Conservation (phyloP, 2,113 vertebrate genomes). For the Hemicordylus capensis region DNA sequence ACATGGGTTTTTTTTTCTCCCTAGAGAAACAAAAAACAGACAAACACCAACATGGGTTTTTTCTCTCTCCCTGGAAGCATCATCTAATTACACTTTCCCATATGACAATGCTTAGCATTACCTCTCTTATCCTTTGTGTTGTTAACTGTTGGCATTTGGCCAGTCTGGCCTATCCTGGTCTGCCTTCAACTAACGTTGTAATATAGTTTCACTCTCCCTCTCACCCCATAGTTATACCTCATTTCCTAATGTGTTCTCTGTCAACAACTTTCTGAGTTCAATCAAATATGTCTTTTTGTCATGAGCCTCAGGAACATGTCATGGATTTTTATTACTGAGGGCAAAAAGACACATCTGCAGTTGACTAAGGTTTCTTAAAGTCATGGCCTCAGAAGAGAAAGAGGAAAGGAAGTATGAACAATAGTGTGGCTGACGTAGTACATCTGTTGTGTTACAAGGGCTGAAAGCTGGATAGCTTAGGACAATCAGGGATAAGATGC, state of each 20-base stretch:
- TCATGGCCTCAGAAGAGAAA: not conserved
- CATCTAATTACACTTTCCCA: constrained; percentile 5
- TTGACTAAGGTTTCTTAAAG: constrained; percentile 14
- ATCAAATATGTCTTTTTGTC: constrained; percentile 21
- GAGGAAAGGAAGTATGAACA: not conserved
- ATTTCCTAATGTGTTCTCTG: not conserved
- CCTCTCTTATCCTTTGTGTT: not conserved
- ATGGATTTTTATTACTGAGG: not conserved
- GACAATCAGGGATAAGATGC: not conserved
- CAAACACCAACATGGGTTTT: too few relatives aligned
- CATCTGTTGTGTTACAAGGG: not conserved
- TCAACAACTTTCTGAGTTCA: constrained; percentile 30
- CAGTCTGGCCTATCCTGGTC: not conserved
- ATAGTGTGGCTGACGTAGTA: not conserved
- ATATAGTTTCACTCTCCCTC: not conserved
- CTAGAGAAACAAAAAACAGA: too few relatives aligned
- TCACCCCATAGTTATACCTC: not conserved
- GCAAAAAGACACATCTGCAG: constrained; percentile 2
- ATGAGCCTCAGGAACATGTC: constrained; percentile 17
- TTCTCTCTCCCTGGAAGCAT: not conserved
- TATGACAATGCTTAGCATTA: not conserved
- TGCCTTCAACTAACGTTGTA: constrained; percentile 1
- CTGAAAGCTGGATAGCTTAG: not conserved
- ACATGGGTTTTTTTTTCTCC: not conserved
- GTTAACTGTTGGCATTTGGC: constrained; percentile 15